Percentiles rank a stretch among this genome's conserved stretches.
These are phyloP conservation scores for Cnemophilus loriae DNA, from an alignment of 2,113 vertebrate species.

Conservation along the genomic window DNA sequence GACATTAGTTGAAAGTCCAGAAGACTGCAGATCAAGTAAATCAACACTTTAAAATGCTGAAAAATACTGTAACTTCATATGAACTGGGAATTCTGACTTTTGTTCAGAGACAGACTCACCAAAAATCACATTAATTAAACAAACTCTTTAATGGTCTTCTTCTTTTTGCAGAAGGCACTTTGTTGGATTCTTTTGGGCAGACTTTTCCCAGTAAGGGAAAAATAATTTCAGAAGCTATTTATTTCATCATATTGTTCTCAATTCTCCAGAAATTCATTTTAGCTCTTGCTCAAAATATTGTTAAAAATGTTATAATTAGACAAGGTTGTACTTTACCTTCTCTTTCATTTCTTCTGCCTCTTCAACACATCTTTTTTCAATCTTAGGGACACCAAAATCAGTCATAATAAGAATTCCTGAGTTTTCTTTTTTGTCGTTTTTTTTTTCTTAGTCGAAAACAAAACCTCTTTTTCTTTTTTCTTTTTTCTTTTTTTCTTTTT, in stretches of 20 bases:
- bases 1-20: background rate
- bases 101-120: background rate
- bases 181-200: background rate
- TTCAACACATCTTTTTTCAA: background rate
- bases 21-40: background rate
- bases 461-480: background rate
- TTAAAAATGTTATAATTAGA: background rate
- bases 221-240: background rate
- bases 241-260: background rate
- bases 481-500: background rate
- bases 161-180: background rate
- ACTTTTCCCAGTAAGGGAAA: background rate
- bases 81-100: background rate
- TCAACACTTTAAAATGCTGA: background rate
- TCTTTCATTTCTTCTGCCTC: background rate
- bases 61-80: background rate
- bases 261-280: background rate
- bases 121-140: background rate
- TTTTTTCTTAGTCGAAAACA: too few species aligned
- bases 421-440: background rate
- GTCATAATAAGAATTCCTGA: background rate
- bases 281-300: background rate
- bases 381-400: background rate
- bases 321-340: background rate
- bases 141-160: background rate